Percentiles rank a stretch among this genome's conserved stretches.
Conservation (phyloP, 2,797 vertebrate genomes). For the Brachyrhaphis roseni region DNA sequence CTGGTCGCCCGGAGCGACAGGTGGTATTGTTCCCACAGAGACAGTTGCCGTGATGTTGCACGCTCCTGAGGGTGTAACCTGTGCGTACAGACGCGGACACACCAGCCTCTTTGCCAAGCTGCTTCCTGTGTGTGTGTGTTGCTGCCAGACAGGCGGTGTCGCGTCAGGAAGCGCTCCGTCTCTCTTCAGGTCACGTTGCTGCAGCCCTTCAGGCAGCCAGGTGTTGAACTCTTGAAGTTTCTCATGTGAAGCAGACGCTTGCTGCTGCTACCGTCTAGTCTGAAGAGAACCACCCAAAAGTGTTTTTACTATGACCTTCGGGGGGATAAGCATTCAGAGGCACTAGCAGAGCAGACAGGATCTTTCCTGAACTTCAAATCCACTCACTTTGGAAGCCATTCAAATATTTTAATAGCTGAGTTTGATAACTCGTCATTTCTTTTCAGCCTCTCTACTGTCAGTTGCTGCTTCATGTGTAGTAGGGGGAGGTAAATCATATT, state of each 20-base stretch:
- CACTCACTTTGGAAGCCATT: background rate
- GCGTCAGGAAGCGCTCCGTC: constrained; percentile 53
- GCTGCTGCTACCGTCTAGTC: background rate
- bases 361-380: constrained; percentile 1
- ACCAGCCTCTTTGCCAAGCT: constrained; percentile 39
- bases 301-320: background rate
- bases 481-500: background rate
- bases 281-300: background rate
- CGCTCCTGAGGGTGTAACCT: constrained; percentile 66
- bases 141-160: constrained; percentile 51
- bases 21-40: constrained; percentile 74
- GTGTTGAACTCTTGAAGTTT: constrained; percentile 42
- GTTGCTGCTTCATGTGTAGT: background rate
- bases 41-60: constrained; percentile 72
- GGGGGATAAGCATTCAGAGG: background rate
- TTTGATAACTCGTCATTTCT: background rate
- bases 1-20: constrained; percentile 60
- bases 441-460: background rate
- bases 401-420: background rate
- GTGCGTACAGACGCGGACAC: constrained; percentile 34
- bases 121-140: constrained; percentile 53
- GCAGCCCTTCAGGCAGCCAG: constrained; percentile 41
- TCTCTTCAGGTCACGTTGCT: constrained; percentile 49
- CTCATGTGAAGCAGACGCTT: constrained; percentile 42
- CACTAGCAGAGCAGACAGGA: background rate